A percentile compares a stretch with the other conserved stretches of the same genome.
These are phyloP conservation scores for Sylvicapra grimmia DNA, from an alignment of 2,113 vertebrate species.

Conservation along the genomic window DNA sequence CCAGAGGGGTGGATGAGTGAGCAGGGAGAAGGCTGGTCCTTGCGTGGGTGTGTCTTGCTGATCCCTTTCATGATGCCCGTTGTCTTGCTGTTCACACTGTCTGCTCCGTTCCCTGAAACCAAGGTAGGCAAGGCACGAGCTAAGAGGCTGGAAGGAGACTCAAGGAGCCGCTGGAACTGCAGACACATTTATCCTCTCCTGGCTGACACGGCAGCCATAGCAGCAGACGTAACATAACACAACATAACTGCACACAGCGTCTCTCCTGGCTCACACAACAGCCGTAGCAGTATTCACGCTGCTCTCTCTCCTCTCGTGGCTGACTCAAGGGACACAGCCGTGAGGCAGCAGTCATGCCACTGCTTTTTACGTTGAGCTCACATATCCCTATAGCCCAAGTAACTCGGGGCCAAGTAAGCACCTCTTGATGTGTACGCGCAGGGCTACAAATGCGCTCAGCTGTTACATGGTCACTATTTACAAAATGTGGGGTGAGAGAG, in stretches of 20 bases:
- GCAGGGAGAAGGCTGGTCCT: no score
- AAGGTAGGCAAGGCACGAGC: background rate
- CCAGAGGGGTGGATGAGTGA: background rate
- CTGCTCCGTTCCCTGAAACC: background rate
- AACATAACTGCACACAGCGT: no score
- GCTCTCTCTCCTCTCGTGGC: background rate
- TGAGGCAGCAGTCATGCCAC: background rate
- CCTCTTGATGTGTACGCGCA: background rate
- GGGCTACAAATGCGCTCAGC: background rate
- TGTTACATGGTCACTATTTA: background rate
- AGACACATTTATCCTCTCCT: background rate
- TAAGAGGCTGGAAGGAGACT: background rate
- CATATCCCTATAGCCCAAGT: background rate
- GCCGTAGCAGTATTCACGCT: background rate
- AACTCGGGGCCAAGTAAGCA: fast-evolving
- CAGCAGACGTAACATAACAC: background rate
- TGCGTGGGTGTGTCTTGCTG: background rate
- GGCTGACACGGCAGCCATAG: background rate
- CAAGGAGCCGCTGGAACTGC: background rate
- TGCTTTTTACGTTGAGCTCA: background rate
- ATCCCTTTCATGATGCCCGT: fast-evolving
- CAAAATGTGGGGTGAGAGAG: background rate
- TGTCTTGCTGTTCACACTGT: background rate
- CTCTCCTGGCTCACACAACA: background rate
- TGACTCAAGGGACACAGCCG: background rate